Evolutionary conservation across 2,888 invertebrate species (phyloP), one percentile per base, ranked within the genome.

Genomic region (Brachyptera putata): DNA sequence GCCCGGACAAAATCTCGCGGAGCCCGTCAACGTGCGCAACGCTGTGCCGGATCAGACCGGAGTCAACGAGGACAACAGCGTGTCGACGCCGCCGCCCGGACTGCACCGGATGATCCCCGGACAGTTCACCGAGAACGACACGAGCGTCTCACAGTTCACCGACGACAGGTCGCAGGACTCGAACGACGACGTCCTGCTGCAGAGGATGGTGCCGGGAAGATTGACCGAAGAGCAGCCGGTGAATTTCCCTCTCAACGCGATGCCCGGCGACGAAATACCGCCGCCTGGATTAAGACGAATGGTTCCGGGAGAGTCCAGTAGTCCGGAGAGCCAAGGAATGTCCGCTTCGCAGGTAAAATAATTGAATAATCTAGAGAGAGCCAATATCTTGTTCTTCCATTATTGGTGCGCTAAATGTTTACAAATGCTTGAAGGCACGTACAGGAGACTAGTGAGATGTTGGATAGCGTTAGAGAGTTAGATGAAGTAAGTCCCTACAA

Each of bases 81-180:
- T 41, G 22, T 26, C 55, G 11, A 56, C 48, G 14, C 61, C 61
- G 22, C 61, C 61, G 18, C 75, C 80, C 37, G 83, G 82, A 1
- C 71, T 83, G n/a, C 82, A 79, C 58, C 76, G 84, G 57, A 81
- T 84, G 82, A 79, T 84, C 13, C 83, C 83, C 0, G 84, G 84
- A 0, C 82, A 83, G 69, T 79, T 82, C 0, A 81, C 55, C 5
- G 56, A 56, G 43, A 26, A 41, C 13, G 60, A 60, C 14, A 24
- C 13, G 34, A 5, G 18, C 3, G 14, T 49, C 9, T 46, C 50
- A 11, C 57, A 61, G 26, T 16, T 26, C 16, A n/a, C 16, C n/a
- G 53, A 26, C 22, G 39, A 46, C 7, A 5, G n/a, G 25, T 37
- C 41, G 16, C 34, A 57, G 22, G 36, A 39, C 34, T 18, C 41